Evolutionary conservation across 2,113 vertebrate species (phyloP), one percentile per base, ranked within the genome.

Genomic region (Gallinago paraguaiae): DNA sequence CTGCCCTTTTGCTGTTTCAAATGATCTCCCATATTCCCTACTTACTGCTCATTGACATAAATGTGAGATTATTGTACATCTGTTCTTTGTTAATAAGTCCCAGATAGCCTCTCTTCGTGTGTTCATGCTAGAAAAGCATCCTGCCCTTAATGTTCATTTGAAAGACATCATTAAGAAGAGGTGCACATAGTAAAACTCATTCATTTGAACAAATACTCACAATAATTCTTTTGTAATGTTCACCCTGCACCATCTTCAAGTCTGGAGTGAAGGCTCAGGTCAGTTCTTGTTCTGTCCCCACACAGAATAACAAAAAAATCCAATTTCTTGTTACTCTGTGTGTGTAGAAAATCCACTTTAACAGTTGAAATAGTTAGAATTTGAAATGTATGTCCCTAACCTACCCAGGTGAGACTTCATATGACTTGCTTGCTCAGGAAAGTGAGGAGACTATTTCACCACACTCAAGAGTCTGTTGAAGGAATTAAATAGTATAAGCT

Each of bases 331-430:
- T 75, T 93, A 45, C 54, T 46, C 8, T 35, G 0, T 46, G 10
- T 25, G 37, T 54, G 23, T 17, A 65, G 80, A 94, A 92, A 95
- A 95, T 86, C 81, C 70, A 60, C 64, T 91, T 91, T 91, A 90
- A 65, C 46, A 67, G 69, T 22, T 92, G 76, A 95, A 96, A 86
- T 74, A 74, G 50, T 31, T 77, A 37, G 56, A 83, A 84, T 92
- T 92, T 83, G 35, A 68, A 93, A 83, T 9, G 1, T 45, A 30
- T 71, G 68, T 39, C 50, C 17, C 37, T 84, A 76, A 56, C 41
- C 35, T 91, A 37, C 11, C 13, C 43, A 84, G 39, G 14, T 81
- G 43, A 95, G 25, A 64, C 43, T 91, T 87, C 18, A 50, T 83
- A 31, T n/a, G 43, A 82, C 51, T 89, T 93, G 10, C 45, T 85